Base-by-base conservation (phyloP, 2,113 vertebrate species). In the Cardinalis cardinalis region DNA sequence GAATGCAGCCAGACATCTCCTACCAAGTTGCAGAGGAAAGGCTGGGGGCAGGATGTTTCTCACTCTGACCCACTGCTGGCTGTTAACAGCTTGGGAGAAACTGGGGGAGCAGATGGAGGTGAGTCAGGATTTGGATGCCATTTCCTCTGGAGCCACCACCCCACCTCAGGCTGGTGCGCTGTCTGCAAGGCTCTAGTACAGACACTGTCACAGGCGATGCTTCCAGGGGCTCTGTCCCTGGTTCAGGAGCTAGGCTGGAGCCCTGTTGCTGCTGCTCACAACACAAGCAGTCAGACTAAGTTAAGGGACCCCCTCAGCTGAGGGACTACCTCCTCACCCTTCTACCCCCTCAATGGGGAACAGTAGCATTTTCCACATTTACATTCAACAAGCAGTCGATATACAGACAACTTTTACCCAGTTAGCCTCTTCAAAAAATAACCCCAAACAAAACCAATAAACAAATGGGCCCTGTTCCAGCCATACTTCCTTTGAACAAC, bases 1-100 rank as follows among this genome's bases (percentile, higher is more conserved):
- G 2, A 31, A 75, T 6, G 13, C 10, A 44, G 18, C 7, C 44
- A 44, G 38, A 58, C 9, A 49, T 14, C 64, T 66, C 36, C 71
- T 16, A 64, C 0, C 7, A 44, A 2, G 18, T 0, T 18, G 38
- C 0, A 0, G n/a, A 28, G 15, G 56, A 34, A 53, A 60, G 19
- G 53, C 7, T 55, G 4, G 14, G 18, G 28, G 10, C 16, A 48
- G 21, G 29, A 61, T 73, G 9, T 15, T 83, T 70, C 29, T 51
- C 32, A 15, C 36, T 41, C 59, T 63, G 34, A 6, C 17, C 8
- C 3, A 4, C 4, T 59, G 55, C 72, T 70, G 0, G 0, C 2
- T 56, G 23, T 19, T 70, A 61, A 41, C 16, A 76, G 31, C 8
- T 28, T 55, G 13, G 7, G 28, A 87, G 38, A 72, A 88, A 52